Evolutionary conservation across 2,113 vertebrate species (phyloP), one percentile per base, ranked within the genome.

Genomic region (Cololabis saira): DNA sequence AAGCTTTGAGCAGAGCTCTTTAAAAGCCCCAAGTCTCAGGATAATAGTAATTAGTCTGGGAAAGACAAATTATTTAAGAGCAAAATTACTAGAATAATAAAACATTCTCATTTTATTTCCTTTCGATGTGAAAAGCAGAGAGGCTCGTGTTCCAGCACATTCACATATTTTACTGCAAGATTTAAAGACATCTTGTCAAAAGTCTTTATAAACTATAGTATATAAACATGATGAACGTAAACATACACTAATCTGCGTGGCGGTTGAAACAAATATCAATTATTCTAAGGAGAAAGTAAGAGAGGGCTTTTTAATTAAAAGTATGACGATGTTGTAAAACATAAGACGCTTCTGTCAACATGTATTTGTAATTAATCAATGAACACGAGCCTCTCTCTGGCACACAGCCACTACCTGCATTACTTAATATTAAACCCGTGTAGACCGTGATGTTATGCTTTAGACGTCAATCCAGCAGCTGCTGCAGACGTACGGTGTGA

Each of bases 311-410:
- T 78, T 81, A 71, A 81, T 78, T 76, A 68, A 76, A 79, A 52
- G 58, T 14, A 33, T 7, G 37, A 52, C n/a, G 17, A 42, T 53
- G 12, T 61, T 30, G 53, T 37, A 37, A 61, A 42, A 61, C 63
- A 71, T n/a, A 18, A 61, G 24, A 37, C 50, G 64, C 40, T 52
- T 49, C 11, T 50, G 30, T 61, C 73, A 55, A 81, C 67, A 72
- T 67, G 68, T 71, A 72, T 71, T 71, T 69, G 62, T 61, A 55
- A 67, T 69, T 56, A 61, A 71, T 81, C 55, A 70, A 61, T 76
- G 66, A 49, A 21, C 59, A 16, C n/a, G 56, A 24, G 67, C 64
- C 30, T 65, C 55, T 2, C 18, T 44, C 42, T 67, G 64, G 63
- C 63, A 50, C 4, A 17, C 13, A 27, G 61, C 84, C 84, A 64